Conservation (phyloP, 2,797 vertebrate genomes). For the Sus cebifrons region DNA sequence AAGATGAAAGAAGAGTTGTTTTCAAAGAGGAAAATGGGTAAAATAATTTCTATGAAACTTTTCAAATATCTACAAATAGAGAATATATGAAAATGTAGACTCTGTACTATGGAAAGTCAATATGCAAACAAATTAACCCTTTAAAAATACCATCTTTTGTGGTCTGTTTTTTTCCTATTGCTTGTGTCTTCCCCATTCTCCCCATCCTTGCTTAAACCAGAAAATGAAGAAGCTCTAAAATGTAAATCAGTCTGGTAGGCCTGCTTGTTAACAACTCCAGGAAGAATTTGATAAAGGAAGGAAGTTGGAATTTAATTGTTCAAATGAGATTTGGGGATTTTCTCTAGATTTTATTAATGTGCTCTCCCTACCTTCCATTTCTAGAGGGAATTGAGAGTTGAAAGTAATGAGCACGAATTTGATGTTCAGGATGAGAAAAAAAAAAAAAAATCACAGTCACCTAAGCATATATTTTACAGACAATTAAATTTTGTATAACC, state of each 20-base stretch:
- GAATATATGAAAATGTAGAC: neutral
- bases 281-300: conserved; percentile 20
- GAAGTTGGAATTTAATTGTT: conserved; percentile 52
- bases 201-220: neutral
- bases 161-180: neutral
- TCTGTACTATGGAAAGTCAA: neutral
- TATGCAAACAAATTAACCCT: neutral
- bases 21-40: neutral
- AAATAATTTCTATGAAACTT: neutral
- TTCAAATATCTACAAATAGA: neutral
- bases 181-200: neutral
- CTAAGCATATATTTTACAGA: neutral
- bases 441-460: neutral
- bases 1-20: neutral
- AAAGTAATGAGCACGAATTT: neutral
- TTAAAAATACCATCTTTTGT: neutral
- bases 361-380: neutral
- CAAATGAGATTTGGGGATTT: conserved; percentile 37
- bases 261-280: conserved; percentile 26
- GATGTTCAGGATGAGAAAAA: neutral
- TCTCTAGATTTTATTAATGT: conserved; percentile 15
- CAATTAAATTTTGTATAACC: conserved; percentile 5
- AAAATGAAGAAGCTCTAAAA: neutral
- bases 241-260: neutral
- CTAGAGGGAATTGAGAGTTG: neutral